These are phyloP conservation scores for Sebastes alutus DNA, from an alignment of 2,797 vertebrate genomes.

Conservation along the genomic window DNA sequence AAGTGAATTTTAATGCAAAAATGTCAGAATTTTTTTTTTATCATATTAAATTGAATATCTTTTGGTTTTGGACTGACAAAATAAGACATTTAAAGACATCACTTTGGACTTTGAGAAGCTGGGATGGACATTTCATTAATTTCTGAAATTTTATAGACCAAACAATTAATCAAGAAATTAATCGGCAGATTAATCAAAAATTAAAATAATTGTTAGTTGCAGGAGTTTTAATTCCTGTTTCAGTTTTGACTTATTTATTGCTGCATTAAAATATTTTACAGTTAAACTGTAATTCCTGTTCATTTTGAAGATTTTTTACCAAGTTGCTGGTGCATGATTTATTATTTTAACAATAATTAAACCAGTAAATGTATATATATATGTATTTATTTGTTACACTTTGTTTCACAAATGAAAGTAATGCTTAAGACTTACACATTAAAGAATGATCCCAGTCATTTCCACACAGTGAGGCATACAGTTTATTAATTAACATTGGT, in stretches of 20 bases:
- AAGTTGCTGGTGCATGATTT: too few relatives aligned
- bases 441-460: background rate
- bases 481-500: background rate
- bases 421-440: too few relatives aligned
- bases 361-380: too few relatives aligned
- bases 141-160: background rate
- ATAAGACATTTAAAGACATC: background rate
- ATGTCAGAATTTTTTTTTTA: background rate
- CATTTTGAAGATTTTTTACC: too few relatives aligned
- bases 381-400: too few relatives aligned
- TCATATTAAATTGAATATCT: background rate
- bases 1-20: too few relatives aligned
- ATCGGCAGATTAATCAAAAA: background rate
- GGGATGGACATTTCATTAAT: background rate
- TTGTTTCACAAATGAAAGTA: too few relatives aligned
- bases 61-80: background rate
- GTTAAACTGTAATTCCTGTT: background rate
- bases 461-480: background rate
- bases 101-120: background rate
- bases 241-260: background rate
- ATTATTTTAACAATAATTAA: too few relatives aligned
- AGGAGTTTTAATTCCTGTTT: background rate
- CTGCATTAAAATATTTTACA: rapidly evolving
- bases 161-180: background rate
- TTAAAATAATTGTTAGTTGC: background rate